Percentiles rank a stretch among this genome's conserved stretches.
These are phyloP conservation scores for Nymphalis urticae DNA, from an alignment of 2,888 invertebrate species.

Conservation along the genomic window DNA sequence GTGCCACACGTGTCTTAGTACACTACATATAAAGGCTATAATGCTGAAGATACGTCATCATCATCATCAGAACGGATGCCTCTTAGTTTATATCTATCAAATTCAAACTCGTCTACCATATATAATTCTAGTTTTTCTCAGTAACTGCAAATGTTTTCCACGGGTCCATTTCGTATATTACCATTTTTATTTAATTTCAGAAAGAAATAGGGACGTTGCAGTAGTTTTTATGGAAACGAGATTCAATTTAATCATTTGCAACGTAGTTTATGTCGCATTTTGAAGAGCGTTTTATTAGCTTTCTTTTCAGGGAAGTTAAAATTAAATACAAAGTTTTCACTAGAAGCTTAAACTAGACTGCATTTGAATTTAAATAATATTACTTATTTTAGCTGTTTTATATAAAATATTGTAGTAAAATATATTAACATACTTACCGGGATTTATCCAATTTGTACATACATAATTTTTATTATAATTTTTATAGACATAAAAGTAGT, in stretches of 20 bases:
- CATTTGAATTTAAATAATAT: neutral
- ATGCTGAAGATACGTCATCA: slow-evolving; percentile 3
- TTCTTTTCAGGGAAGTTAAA: slow-evolving; percentile 22
- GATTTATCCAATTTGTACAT: too few species aligned
- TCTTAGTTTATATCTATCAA: slow-evolving; percentile 21
- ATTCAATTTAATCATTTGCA: slow-evolving; percentile 35
- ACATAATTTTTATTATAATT: too few species aligned
- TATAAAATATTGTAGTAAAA: too few species aligned
- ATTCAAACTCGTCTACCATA: slow-evolving; percentile 14
- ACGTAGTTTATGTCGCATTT: slow-evolving; percentile 31
- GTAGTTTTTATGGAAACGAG: slow-evolving; percentile 34
- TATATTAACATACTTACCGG: too few species aligned
- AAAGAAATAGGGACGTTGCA: slow-evolving; percentile 17
- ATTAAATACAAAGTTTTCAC: slow-evolving; percentile 22
- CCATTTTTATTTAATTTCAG: slow-evolving; percentile 8
- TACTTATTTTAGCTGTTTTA: neutral
- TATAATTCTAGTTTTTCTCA: slow-evolving; percentile 12
- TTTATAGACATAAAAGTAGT: too few species aligned
- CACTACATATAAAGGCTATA: slow-evolving; percentile 17
- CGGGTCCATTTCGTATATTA: slow-evolving; percentile 1
- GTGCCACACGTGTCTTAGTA: slow-evolving; percentile 13
- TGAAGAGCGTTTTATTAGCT: slow-evolving; percentile 23
- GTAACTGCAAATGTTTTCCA: slow-evolving; percentile 16
- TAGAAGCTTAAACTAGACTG: slow-evolving; percentile 1
- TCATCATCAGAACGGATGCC: slow-evolving; percentile 8